Evolutionary conservation across 2,113 vertebrate genomes (phyloP).

Genomic region (Cardinalis cardinalis): DNA sequence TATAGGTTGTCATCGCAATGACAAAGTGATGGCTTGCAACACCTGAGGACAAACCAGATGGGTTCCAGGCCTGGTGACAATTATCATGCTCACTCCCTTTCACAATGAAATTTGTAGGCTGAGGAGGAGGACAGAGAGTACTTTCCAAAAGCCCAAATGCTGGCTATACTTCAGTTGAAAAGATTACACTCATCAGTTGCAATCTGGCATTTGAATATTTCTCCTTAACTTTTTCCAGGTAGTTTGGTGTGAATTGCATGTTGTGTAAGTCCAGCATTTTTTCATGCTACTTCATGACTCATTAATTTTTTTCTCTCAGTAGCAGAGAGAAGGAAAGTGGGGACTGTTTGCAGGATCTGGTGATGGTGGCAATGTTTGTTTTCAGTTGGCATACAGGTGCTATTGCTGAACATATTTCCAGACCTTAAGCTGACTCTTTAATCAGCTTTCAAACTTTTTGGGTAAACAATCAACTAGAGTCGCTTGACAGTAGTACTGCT

Average conservation of each 20-base stretch:
- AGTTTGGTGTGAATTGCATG: neutral
- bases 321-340: neutral
- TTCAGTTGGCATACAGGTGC: neutral
- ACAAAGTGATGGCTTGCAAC: neutral
- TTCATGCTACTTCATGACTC: neutral
- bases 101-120: neutral
- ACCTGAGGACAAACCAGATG: neutral
- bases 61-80: neutral
- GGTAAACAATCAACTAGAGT: neutral
- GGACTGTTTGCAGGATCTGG: neutral
- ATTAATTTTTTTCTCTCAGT: neutral
- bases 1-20: neutral
- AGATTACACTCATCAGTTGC: too few relatives aligned
- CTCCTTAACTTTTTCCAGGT: neutral
- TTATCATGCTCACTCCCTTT: rapidly evolving
- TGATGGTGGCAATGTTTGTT: neutral
- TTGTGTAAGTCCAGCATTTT: neutral
- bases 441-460: neutral
- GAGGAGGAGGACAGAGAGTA: neutral
- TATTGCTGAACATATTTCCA: neutral
- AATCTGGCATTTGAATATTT: neutral
- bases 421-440: neutral
- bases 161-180: neutral
- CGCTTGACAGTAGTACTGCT: neutral
- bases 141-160: neutral